Conservation (phyloP, 2,888 invertebrate genomes). For the Agrochola circellaris region DNA sequence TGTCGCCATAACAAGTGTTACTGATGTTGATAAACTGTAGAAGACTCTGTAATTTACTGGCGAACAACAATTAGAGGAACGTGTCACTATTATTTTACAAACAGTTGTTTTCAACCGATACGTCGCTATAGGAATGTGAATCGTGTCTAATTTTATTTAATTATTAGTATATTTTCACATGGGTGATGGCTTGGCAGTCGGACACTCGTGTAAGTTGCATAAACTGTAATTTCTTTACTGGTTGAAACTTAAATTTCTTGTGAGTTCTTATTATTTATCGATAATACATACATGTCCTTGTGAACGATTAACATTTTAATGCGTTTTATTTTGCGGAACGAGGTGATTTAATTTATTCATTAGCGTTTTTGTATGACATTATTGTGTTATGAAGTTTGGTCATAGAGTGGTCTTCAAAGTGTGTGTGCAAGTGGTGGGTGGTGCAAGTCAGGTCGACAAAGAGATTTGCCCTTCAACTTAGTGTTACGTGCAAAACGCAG, state of each 20-base stretch:
- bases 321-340: slow-evolving; percentile 77
- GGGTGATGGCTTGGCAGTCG: slow-evolving; percentile 91
- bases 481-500: slow-evolving; percentile 39
- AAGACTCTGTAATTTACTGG: slow-evolving; percentile 74
- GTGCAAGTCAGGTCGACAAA: slow-evolving; percentile 69
- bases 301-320: slow-evolving; percentile 83
- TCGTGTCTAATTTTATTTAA: slow-evolving; percentile 83
- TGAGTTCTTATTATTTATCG: slow-evolving; percentile 50
- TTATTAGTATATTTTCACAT: slow-evolving; percentile 88
- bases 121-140: slow-evolving; percentile 86
- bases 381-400: slow-evolving; percentile 58
- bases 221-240: slow-evolving; percentile 62
- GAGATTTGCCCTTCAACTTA: slow-evolving; percentile 73
- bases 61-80: slow-evolving; percentile 82
- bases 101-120: slow-evolving; percentile 85
- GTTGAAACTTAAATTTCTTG: slow-evolving; percentile 46
- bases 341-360: slow-evolving; percentile 73
- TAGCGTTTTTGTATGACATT: slow-evolving; percentile 66
- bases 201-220: slow-evolving; percentile 87
- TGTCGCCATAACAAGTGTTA: slow-evolving; percentile 73
- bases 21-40: slow-evolving; percentile 79
- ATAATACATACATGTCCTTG: slow-evolving; percentile 80
- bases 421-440: slow-evolving; percentile 54
- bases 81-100: slow-evolving; percentile 86
- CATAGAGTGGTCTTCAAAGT: slow-evolving; percentile 52